Evolutionary conservation across 2,113 vertebrate genomes (phyloP).

Genomic region (Sorex araneus): DNA sequence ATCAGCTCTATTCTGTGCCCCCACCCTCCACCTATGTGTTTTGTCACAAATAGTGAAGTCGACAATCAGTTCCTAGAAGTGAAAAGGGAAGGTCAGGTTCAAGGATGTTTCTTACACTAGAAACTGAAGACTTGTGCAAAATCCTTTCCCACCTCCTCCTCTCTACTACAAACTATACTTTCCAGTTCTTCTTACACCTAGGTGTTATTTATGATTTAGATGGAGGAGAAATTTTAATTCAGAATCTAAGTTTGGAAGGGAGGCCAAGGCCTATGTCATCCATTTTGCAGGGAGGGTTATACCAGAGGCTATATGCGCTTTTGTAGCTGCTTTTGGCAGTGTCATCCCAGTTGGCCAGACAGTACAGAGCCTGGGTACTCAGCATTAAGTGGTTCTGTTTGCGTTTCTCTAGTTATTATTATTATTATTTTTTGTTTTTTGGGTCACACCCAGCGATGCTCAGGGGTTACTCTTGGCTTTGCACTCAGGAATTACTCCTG

Average conservation of each 20-base stretch:
- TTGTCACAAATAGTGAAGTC: constrained; percentile 37
- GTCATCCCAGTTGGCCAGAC: background rate
- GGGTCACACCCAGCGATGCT: no score
- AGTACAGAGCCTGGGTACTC: background rate
- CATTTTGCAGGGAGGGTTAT: background rate
- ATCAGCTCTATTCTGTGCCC: background rate
- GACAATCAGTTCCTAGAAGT: constrained; percentile 52
- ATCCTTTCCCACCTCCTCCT: background rate
- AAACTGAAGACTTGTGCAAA: background rate
- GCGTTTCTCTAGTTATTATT: background rate
- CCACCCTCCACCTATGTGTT: background rate
- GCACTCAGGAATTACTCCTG: no score
- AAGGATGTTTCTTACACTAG: background rate
- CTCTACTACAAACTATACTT: background rate
- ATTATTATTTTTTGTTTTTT: no score
- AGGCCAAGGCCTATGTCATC: background rate
- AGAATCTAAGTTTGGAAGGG: constrained; percentile 6
- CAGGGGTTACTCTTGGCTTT: no score
- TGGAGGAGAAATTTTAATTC: background rate
- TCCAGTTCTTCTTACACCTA: background rate
- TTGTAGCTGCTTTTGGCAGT: background rate
- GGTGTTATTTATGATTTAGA: background rate
- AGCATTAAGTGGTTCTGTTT: background rate
- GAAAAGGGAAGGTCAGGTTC: background rate
- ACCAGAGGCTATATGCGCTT: background rate